Conservation (phyloP, 1,140 invertebrate genomes). For the Cydia splendana region DNA sequence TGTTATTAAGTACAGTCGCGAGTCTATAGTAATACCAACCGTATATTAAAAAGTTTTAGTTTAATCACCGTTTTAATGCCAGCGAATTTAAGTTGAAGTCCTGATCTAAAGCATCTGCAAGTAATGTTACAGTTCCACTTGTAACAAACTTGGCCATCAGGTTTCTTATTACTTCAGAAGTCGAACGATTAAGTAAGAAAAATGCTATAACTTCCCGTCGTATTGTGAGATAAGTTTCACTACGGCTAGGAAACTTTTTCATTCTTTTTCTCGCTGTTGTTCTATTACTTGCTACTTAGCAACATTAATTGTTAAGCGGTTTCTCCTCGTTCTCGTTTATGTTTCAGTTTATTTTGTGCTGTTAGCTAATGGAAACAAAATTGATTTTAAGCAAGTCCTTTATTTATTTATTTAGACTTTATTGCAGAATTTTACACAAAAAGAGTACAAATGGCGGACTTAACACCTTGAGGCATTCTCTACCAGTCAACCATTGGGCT, state of each 20-base stretch:
- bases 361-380: slow-evolving; percentile 9
- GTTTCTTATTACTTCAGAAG: slow-evolving; percentile 32
- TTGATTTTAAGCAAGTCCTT: background rate
- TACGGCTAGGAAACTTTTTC: slow-evolving; percentile 27
- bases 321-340: slow-evolving; percentile 8
- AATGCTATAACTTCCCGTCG: slow-evolving; percentile 31
- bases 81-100: slow-evolving; percentile 12
- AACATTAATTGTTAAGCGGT: slow-evolving; percentile 31
- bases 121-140: slow-evolving; percentile 24
- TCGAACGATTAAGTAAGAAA: slow-evolving; percentile 33
- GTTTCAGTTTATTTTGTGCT: slow-evolving; percentile 18
- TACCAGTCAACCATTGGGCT: no score
- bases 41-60: slow-evolving; percentile 19
- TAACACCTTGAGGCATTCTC: no score
- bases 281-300: slow-evolving; percentile 31
- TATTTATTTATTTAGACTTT: no score
- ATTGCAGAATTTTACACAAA: no score
- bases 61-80: slow-evolving; percentile 25
- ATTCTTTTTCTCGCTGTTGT: slow-evolving; percentile 29
- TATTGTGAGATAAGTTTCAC: slow-evolving; percentile 30
- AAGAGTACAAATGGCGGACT: no score
- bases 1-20: background rate
- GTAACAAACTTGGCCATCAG: slow-evolving; percentile 32
- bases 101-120: slow-evolving; percentile 24
- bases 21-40: background rate